A percentile compares a stretch with the other conserved stretches of the same genome.
Conservation (phyloP, 2,113 vertebrate genomes). For the Caranx melampygus region DNA sequence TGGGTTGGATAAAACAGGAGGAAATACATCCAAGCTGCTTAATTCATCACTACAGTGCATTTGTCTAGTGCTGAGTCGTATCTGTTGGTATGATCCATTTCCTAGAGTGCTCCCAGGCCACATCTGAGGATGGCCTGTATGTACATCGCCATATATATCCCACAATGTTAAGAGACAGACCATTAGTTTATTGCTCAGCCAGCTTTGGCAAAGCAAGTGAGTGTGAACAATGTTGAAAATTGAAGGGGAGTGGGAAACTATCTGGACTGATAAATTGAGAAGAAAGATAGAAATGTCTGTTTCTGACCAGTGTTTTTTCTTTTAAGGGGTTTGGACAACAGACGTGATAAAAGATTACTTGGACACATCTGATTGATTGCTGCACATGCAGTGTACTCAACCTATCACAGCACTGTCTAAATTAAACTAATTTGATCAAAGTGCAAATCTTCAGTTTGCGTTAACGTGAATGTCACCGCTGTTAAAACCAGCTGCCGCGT, state of each 20-base stretch:
- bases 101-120: constrained; percentile 24
- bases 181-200: constrained; percentile 66
- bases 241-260: constrained; percentile 15
- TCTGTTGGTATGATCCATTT: constrained; percentile 32
- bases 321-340: background rate
- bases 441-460: constrained; percentile 17
- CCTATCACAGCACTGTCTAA: constrained; percentile 28
- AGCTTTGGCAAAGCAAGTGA: constrained; percentile 46
- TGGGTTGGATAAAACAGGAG: background rate
- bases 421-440: constrained; percentile 31
- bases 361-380: constrained; percentile 27
- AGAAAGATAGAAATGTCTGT: constrained; percentile 2
- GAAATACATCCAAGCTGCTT: background rate
- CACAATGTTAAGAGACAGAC: constrained; percentile 33
- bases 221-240: constrained; percentile 36
- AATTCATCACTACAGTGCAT: background rate
- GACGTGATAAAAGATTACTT: background rate
- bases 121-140: constrained; percentile 21
- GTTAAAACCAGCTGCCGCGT: constrained; percentile 41
- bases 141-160: constrained; percentile 38
- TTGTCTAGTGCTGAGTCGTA: constrained; percentile 9
- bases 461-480: constrained; percentile 52
- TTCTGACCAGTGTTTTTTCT: constrained; percentile 13
- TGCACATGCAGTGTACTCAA: constrained; percentile 6
- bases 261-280: constrained; percentile 1